Evolutionary conservation across 1,140 invertebrate genomes (phyloP), one percentile per base, ranked within the genome.

Genomic region (Drosophila jambulina): DNA sequence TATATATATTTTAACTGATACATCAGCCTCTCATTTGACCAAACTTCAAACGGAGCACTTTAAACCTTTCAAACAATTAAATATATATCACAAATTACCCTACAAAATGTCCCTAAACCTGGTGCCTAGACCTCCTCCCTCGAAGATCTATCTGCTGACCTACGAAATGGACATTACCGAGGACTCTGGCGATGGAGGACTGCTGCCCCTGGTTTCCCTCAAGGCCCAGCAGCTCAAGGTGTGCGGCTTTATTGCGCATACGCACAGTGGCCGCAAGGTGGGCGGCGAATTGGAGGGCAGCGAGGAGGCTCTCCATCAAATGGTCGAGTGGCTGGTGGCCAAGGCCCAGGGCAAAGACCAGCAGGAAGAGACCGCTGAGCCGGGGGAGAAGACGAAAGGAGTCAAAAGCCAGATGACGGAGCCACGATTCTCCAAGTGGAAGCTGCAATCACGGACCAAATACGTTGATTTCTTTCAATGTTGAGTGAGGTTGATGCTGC

Each of bases 391-490:
- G 43, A 32, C 13, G 10, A 32, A 1, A 7, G 48, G 8, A 17
- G 45, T 43, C 36, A 72, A 19, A 27, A 53, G 48, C 25, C 23
- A 62, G 63, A 65, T 70, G 48, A 42, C 32, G 15, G 21, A 58
- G 62, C 64, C 64, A 42, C 48, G 59, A 13, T 78, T 79, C 38
- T 59, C 45, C 7, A 34, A 58, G 1, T 72, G 68, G 45, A 72
- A 65, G 53, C 42, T 70, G 27, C 65, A 72, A 19, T 25, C 59
- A 51, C 53, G 58, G 64, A 36, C 71, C 34, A 82, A 79, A 56
- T 87, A 77, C 53, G 53, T 60, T 43, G 72, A 78, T 51, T 84
- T 84, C 69, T 84, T 88, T 25, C 88, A 61, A 43, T 87, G 84
- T 40, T 87, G 48, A 49, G 13, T 48, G 32, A 25, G 29, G 49